A percentile compares a stretch with the other conserved stretches of the same genome.
Conservation (phyloP, 2,888 invertebrate species). For the Timema podura region DNA sequence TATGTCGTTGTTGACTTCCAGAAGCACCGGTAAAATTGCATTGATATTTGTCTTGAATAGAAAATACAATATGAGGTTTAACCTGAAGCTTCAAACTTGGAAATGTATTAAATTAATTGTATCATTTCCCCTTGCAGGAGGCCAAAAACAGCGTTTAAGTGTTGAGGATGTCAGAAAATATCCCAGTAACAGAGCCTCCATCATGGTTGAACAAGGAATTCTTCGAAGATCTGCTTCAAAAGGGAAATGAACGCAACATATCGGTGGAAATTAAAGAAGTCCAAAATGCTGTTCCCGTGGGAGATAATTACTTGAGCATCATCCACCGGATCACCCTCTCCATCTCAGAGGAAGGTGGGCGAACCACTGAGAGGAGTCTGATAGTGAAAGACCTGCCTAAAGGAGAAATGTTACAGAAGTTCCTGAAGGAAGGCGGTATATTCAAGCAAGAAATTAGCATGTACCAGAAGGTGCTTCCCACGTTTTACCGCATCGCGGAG, state of each 20-base stretch:
- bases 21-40: no score
- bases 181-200: no score
- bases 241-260: slow-evolving; percentile 17
- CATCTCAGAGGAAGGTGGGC: not conserved
- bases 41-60: no score
- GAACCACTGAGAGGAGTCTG: slow-evolving; percentile 1
- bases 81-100: no score
- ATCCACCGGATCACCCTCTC: slow-evolving; percentile 21
- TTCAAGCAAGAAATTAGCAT: slow-evolving; percentile 25
- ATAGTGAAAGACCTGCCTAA: slow-evolving; percentile 27
- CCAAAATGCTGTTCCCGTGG: slow-evolving; percentile 17
- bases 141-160: no score
- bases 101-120: no score
- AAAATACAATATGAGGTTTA: no score
- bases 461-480: slow-evolving; percentile 21
- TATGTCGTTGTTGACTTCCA: no score
- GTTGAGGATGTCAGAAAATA: no score
- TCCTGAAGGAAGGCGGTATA: slow-evolving; percentile 18
- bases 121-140: no score
- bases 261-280: slow-evolving; percentile 9
- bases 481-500: slow-evolving; percentile 16
- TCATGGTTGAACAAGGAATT: slow-evolving; percentile 21
- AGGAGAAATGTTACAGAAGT: not conserved
- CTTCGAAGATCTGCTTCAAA: slow-evolving; percentile 19
- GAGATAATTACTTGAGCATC: slow-evolving; percentile 26